Conservation (phyloP, 2,888 invertebrate species). For the Thymelicus lineola region DNA sequence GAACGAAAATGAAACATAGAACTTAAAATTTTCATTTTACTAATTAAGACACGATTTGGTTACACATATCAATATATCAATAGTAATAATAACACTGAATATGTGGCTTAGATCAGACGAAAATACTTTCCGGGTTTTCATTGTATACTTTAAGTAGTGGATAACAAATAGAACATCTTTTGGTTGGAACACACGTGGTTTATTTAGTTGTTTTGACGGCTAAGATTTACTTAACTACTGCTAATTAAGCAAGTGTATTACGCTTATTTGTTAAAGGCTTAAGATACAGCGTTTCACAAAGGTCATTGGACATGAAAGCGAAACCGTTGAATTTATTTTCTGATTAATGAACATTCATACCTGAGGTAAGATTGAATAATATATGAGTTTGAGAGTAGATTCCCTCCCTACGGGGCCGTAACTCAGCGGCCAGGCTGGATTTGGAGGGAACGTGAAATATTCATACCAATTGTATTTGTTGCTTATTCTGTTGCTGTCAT, state of each 20-base stretch:
- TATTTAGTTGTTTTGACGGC: background rate
- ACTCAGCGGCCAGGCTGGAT: constrained; percentile 66
- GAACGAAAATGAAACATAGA: too few species aligned
- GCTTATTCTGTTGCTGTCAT: constrained; percentile 40
- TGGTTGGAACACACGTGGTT: too few species aligned
- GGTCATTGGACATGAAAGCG: constrained; percentile 63
- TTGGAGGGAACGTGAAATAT: constrained; percentile 54
- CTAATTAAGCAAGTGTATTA: background rate
- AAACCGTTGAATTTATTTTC: constrained; percentile 62
- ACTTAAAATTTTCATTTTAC: too few species aligned
- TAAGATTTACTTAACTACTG: background rate
- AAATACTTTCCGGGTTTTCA: too few species aligned
- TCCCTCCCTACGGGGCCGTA: constrained; percentile 66
- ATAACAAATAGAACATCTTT: too few species aligned
- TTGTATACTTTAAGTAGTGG: too few species aligned
- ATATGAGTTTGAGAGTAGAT: constrained; percentile 71
- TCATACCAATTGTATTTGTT: constrained; percentile 58
- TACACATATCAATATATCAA: too few species aligned
- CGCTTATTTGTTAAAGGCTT: background rate
- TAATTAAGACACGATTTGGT: too few species aligned
- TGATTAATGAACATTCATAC: constrained; percentile 78
- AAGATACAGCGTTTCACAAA: constrained; percentile 45
- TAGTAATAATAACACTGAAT: too few species aligned
- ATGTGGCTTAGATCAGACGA: too few species aligned
- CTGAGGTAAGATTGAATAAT: constrained; percentile 78